Evolutionary conservation across 2,888 invertebrate species (phyloP).

Genomic region (Cybosia mesomella): DNA sequence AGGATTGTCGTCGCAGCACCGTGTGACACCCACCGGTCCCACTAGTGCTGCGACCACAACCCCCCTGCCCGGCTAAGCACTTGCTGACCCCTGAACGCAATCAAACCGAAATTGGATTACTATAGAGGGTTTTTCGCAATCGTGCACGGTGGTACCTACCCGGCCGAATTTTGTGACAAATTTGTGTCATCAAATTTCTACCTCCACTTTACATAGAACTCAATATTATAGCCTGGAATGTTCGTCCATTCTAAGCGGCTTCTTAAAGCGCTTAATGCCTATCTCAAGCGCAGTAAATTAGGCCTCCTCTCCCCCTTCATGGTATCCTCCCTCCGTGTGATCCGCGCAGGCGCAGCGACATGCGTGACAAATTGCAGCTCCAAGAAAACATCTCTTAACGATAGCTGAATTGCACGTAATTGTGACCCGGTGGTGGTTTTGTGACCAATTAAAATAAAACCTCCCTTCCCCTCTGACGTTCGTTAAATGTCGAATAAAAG

Average conservation of each 20-base stretch:
- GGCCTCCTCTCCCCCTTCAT: slow-evolving; percentile 18
- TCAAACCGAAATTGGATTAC: no score
- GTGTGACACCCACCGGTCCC: no score
- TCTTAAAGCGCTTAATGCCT: slow-evolving; percentile 53
- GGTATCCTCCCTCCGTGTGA: slow-evolving; percentile 25
- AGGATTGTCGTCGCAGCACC: no score
- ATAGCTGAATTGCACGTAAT: slow-evolving; percentile 74
- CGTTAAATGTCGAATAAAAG: neutral
- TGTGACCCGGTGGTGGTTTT: slow-evolving; percentile 45
- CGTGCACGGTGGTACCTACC: no score
- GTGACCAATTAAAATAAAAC: slow-evolving; percentile 28
- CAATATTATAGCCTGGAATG: slow-evolving; percentile 31
- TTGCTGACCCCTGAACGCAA: no score
- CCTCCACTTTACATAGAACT: slow-evolving; percentile 28
- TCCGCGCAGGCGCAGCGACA: slow-evolving; percentile 44
- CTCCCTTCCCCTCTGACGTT: neutral
- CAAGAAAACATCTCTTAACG: slow-evolving; percentile 61
- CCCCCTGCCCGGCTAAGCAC: no score
- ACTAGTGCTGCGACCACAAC: no score
- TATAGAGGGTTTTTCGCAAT: no score
- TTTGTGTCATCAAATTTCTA: no score
- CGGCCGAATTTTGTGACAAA: no score
- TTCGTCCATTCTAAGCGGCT: slow-evolving; percentile 30
- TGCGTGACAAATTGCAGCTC: slow-evolving; percentile 73
- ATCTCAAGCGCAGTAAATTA: slow-evolving; percentile 56